These are phyloP conservation scores for Sebastes melanostomus DNA, from an alignment of 2,797 vertebrate species.

Conservation along the genomic window DNA sequence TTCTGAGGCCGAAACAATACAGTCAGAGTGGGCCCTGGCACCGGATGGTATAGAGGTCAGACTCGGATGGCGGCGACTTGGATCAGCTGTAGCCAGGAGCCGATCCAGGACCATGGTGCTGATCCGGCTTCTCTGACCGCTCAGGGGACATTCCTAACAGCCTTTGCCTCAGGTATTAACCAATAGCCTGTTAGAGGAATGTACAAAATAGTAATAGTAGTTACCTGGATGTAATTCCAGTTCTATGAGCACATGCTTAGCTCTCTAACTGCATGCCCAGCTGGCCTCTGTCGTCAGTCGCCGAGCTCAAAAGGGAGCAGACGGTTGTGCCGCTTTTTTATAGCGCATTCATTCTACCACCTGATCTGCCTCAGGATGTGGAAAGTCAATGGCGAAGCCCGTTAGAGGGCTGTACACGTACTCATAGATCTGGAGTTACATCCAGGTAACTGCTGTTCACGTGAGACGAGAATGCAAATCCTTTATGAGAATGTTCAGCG, in stretches of 20 bases:
- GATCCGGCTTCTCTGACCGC: not conserved
- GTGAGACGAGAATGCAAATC: not conserved
- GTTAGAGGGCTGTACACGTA: not conserved
- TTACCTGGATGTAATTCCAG: not conserved
- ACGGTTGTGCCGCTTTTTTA: not conserved
- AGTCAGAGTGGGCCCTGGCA: not conserved
- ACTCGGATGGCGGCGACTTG: not conserved
- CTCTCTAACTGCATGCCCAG: not conserved
- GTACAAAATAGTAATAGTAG: not conserved
- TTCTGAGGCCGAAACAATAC: not conserved
- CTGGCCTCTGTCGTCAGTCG: not conserved
- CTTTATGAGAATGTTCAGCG: not conserved
- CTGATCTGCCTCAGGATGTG: not conserved
- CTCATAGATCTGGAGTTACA: not conserved
- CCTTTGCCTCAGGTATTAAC: not conserved
- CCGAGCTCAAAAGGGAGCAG: not conserved
- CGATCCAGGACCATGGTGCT: not conserved
- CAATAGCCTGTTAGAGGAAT: not conserved
- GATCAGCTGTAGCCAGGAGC: not conserved
- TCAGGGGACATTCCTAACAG: not conserved
- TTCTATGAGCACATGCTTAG: not conserved
- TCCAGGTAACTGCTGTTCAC: not conserved
- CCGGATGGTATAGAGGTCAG: not conserved
- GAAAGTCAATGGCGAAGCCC: not conserved
- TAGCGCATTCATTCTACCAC: not conserved